Base-by-base conservation (phyloP, 1,140 invertebrate genomes). In the Parasteatoda tepidariorum region DNA sequence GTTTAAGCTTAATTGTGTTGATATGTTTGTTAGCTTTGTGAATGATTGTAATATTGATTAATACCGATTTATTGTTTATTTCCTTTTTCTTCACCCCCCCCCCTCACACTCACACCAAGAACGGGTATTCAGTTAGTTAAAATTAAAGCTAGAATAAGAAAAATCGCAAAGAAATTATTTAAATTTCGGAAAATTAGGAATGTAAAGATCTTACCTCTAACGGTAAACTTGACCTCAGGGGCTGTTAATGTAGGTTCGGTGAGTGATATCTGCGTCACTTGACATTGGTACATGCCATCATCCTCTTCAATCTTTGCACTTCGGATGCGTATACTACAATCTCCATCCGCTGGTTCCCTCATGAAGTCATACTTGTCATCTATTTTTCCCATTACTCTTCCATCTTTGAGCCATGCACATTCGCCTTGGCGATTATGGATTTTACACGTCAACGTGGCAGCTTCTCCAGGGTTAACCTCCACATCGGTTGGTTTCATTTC, bases 391-490 rank as follows among this genome's bases (percentile, higher is more conserved):
- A 84, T 76, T n/a, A 96, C 95, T 93, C 96, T 96, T 88, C 95
- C 95, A 91, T 97, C 95, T 89, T 96, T 96, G 88, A 97, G 95
- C 95, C 95, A 97, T 18, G 94, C 95, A 88, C 95, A 97, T 62
- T 93, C 92, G 28, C 95, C 95, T 86, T 93, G 92, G 89, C 95
- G 95, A 89, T 95, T 94, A 83, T 94, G 93, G 86, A 97, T 93
- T 89, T 94, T 93, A 88, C 95, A 97, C 86, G 93, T 92, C 76
- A 97, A 91, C 79, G 94, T 90, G 7, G 93, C 93, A 88, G 95
- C 94, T 87, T 96, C 93, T 7, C 93, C 93, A 2, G 95, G 84
- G 18, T 85, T 83, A 33, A 85, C 84, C 30, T 83, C 84, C 7
- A 66, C 70, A 15, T 34, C 33, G 22, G 41, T 73, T 1, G 84